Conservation (phyloP, 1,140 invertebrate genomes). For the Platorchestia sp. region DNA sequence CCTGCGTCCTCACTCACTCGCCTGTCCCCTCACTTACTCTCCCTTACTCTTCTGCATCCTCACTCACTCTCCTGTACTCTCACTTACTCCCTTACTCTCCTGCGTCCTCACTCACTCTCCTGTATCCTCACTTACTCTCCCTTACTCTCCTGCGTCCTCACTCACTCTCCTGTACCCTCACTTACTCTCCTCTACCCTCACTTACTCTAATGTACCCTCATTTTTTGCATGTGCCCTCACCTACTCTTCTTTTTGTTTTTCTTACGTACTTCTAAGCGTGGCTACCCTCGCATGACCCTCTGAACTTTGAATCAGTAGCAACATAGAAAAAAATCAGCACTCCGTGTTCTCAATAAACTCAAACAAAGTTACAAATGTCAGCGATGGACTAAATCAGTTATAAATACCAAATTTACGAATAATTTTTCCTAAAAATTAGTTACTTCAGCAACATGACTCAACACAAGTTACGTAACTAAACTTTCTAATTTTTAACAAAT, state of each 20-base stretch:
- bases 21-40: not conserved
- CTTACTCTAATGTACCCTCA: too few relatives aligned
- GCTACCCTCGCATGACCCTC: not conserved
- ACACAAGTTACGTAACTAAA: too few relatives aligned
- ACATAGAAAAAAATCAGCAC: too few relatives aligned
- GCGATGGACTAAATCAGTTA: too few relatives aligned
- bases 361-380: not conserved
- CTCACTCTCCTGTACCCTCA: too few relatives aligned
- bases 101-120: not conserved
- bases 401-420: too few relatives aligned
- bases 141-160: not conserved
- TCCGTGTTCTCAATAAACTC: not conserved
- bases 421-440: too few relatives aligned
- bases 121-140: not conserved
- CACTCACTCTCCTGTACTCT: too few relatives aligned
- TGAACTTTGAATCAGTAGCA: not conserved
- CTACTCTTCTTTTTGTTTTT: not conserved
- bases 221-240: not conserved
- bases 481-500: too few relatives aligned
- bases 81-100: not conserved
- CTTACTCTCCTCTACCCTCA: not conserved
- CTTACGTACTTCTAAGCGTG: not conserved
- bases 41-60: too few relatives aligned
- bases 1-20: not conserved
- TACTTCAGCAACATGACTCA: too few relatives aligned